These are phyloP conservation scores for Lampris megalopsis DNA, from an alignment of 2,113 vertebrate genomes.

Conservation along the genomic window DNA sequence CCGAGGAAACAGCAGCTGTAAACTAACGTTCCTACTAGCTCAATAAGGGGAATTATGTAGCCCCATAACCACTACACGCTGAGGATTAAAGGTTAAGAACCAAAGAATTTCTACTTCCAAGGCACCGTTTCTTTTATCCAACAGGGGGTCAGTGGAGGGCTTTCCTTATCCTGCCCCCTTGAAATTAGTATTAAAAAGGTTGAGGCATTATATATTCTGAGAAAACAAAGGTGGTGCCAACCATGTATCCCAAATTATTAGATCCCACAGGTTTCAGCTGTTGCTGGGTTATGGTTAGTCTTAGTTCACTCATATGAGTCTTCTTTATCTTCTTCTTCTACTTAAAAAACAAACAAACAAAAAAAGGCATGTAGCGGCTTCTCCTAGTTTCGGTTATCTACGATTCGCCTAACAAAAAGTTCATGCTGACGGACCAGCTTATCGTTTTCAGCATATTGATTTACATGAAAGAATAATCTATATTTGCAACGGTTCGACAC, in stretches of 20 bases:
- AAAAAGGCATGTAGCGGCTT: too few species aligned
- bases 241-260: not conserved
- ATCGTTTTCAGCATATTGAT: too few species aligned
- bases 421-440: too few species aligned
- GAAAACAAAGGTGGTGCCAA: not conserved
- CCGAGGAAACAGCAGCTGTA: too few species aligned
- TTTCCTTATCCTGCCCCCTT: not conserved
- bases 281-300: not conserved
- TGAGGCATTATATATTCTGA: not conserved
- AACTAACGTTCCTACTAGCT: too few species aligned
- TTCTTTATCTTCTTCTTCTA: too few species aligned
- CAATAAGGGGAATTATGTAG: too few species aligned
- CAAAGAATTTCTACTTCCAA: not conserved
- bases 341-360: too few species aligned
- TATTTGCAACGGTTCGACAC: too few species aligned
- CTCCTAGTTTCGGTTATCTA: too few species aligned
- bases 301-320: not conserved
- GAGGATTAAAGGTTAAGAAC: not conserved
- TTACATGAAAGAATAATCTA: too few species aligned
- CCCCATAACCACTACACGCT: not conserved
- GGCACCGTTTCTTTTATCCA: not conserved
- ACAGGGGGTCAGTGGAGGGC: not conserved
- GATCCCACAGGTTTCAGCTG: not conserved
- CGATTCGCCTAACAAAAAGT: too few species aligned
- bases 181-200: not conserved